Evolutionary conservation across 1,140 invertebrate genomes (phyloP).

Genomic region (Hermatobates lingyangjiaoensis): DNA sequence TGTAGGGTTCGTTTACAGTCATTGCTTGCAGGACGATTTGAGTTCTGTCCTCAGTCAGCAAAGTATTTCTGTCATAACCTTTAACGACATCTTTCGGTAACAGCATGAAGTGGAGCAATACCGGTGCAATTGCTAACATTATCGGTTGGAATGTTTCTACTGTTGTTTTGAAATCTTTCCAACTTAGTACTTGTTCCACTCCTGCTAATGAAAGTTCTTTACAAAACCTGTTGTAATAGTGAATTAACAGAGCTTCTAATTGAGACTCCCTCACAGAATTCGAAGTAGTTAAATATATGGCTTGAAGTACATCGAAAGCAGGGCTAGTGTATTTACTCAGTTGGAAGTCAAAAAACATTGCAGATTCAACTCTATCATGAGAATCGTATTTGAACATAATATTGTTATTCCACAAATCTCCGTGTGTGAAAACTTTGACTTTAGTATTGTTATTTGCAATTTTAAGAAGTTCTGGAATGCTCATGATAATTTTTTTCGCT

Average conservation of each 20-base stretch:
- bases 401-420: conserved; percentile 3
- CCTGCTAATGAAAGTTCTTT: neutral
- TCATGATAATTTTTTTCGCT: conserved; percentile 1
- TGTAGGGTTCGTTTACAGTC: conserved; percentile 3
- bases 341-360: conserved; percentile 1
- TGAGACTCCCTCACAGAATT: neutral
- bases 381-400: conserved; percentile 6
- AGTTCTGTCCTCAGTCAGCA: conserved; percentile 3
- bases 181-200: neutral
- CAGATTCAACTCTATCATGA: neutral
- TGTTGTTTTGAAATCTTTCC: conserved; percentile 5
- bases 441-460: neutral
- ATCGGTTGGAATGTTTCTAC: neutral
- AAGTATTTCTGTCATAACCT: neutral
- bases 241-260: conserved; percentile 2
- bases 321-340: conserved; percentile 4
- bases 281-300: conserved; percentile 6
- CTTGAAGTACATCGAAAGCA: conserved; percentile 2
- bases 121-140: conserved; percentile 1
- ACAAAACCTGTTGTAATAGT: conserved; percentile 3
- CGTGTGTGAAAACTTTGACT: conserved; percentile 5
- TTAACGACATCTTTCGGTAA: conserved; percentile 2
- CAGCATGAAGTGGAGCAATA: conserved; percentile 4
- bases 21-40: conserved; percentile 4
- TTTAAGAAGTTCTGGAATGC: neutral